Conservation (phyloP, 2,888 invertebrate species). For the Lymantria dispar region DNA sequence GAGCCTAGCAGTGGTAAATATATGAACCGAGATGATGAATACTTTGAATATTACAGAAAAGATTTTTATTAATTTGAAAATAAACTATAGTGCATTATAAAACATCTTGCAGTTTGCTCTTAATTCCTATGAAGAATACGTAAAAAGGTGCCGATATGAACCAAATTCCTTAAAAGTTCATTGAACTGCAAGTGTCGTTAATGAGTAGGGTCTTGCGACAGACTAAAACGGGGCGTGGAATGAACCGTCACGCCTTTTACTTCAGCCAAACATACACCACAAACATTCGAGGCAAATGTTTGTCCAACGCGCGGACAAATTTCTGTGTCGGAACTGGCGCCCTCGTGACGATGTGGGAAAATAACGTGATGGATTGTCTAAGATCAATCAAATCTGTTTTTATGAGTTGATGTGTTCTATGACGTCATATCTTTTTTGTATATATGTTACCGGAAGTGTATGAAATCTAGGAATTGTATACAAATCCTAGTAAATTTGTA, state of each 20-base stretch:
- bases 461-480: too few species aligned
- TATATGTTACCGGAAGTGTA: too few species aligned
- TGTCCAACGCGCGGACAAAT: conserved; percentile 53
- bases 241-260: conserved; percentile 68
- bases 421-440: too few species aligned
- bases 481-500: too few species aligned
- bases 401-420: neutral
- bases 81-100: too few species aligned
- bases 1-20: too few species aligned
- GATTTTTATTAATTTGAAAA: too few species aligned
- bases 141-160: conserved; percentile 7
- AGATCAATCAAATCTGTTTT: neutral
- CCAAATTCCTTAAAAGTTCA: conserved; percentile 18
- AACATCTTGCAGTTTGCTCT: too few species aligned
- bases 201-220: conserved; percentile 33
- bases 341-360: conserved; percentile 39
- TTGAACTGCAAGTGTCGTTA: conserved; percentile 27
- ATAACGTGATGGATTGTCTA: conserved; percentile 22
- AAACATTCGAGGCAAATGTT: conserved; percentile 56
- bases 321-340: conserved; percentile 64
- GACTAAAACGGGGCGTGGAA: conserved; percentile 56
- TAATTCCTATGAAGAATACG: conserved; percentile 5
- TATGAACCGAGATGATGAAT: too few species aligned
- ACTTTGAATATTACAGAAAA: too few species aligned
- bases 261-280: conserved; percentile 55